Evolutionary conservation across 2,797 vertebrate genomes (phyloP).

Genomic region (Emys orbicularis): DNA sequence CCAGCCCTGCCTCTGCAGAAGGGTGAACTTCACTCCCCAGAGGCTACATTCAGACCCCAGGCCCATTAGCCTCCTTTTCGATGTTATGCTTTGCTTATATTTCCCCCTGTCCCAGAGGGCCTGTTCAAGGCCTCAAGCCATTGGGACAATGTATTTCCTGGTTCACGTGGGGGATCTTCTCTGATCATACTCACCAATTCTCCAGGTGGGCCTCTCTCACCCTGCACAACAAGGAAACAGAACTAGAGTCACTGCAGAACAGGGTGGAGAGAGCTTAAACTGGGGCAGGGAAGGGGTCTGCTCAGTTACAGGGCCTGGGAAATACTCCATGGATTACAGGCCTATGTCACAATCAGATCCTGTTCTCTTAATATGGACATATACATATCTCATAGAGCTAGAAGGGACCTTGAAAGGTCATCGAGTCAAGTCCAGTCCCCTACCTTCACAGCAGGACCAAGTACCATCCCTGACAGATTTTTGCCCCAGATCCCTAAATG

Average conservation of each 20-base stretch:
- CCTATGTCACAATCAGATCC: not conserved
- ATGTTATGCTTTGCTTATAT: not conserved
- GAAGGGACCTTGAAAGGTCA: no score
- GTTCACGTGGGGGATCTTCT: not conserved
- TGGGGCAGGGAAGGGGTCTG: not conserved
- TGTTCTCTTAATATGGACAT: not conserved
- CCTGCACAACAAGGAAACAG: constrained; percentile 71
- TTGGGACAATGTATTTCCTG: not conserved
- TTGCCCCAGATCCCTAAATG: no score
- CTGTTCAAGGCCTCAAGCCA: not conserved
- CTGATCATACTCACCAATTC: constrained; percentile 81
- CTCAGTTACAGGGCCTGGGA: accelerated
- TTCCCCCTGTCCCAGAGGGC: accelerated
- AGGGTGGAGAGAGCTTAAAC: not conserved
- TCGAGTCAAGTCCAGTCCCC: no score
- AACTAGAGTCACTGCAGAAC: not conserved
- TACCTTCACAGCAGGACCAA: no score
- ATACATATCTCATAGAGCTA: no score
- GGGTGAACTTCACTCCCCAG: not conserved
- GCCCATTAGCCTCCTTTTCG: not conserved
- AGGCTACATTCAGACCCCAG: not conserved
- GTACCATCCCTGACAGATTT: no score
- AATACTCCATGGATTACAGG: not conserved
- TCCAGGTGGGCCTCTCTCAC: constrained; percentile 80
- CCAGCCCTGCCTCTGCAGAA: not conserved